Evolutionary conservation across 2,888 invertebrate species (phyloP).

Genomic region (Bibio marci): DNA sequence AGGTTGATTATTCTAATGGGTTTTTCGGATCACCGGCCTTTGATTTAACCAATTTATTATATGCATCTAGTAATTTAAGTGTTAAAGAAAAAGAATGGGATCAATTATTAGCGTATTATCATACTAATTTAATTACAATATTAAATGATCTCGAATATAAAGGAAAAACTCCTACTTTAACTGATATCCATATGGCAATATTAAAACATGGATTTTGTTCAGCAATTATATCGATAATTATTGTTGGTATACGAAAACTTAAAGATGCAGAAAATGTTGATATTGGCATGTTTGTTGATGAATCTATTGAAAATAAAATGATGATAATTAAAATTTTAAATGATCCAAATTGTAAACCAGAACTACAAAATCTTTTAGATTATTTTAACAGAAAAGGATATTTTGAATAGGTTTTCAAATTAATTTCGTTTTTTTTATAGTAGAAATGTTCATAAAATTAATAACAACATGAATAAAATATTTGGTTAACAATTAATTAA

Average conservation of each 20-base stretch:
- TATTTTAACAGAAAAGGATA: slow-evolving; percentile 6
- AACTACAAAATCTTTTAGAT: slow-evolving; percentile 1
- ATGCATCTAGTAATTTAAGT: slow-evolving; percentile 1
- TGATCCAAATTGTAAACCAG: not conserved
- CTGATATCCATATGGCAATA: slow-evolving; percentile 2
- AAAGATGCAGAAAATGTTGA: not conserved
- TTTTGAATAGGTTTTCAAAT: not conserved
- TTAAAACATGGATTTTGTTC: slow-evolving; percentile 3
- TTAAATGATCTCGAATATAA: slow-evolving; percentile 2
- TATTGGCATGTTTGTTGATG: not conserved
- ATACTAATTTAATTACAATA: not conserved
- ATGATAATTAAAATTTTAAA: not conserved
- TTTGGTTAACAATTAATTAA: too few relatives aligned
- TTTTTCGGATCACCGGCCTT: slow-evolving; percentile 4
- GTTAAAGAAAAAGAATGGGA: slow-evolving; percentile 4
- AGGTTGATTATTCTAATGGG: slow-evolving; percentile 4
- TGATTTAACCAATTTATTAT: slow-evolving; percentile 5
- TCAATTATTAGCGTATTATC: slow-evolving; percentile 1
- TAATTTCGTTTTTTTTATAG: too few relatives aligned
- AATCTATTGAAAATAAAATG: not conserved
- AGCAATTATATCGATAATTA: not conserved
- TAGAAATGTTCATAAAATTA: too few relatives aligned
- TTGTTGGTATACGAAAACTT: not conserved
- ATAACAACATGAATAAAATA: too few relatives aligned
- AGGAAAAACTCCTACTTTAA: slow-evolving; percentile 1